These are phyloP conservation scores for Montipora capitata DNA, from an alignment of 92 coral and sea anemone species.

Conservation along the genomic window DNA sequence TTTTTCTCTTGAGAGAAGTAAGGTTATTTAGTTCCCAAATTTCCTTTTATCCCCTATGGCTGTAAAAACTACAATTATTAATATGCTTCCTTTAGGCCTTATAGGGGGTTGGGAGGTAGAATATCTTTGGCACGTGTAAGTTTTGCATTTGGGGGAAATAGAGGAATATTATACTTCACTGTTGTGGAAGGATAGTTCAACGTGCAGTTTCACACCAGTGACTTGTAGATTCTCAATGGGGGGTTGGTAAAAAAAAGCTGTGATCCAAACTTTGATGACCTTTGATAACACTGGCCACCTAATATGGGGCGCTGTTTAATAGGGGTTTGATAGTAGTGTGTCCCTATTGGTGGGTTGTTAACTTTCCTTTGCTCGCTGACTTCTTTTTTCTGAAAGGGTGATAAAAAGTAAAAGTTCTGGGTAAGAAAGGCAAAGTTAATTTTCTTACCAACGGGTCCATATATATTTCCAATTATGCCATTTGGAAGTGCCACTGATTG, in stretches of 20 bases:
- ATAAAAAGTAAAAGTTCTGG: not conserved
- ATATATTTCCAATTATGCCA: not conserved
- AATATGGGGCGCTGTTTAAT: not conserved
- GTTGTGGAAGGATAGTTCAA: not conserved
- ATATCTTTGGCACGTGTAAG: no score
- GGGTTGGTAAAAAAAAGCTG: not conserved
- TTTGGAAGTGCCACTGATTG: not conserved
- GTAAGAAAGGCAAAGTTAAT: not conserved
- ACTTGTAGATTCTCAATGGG: not conserved
- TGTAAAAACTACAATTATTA: not conserved
- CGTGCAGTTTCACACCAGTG: not conserved
- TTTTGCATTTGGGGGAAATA: no score
- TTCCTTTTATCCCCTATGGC: not conserved
- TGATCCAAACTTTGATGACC: not conserved
- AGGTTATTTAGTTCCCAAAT: slow-evolving; percentile 3
- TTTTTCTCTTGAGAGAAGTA: not conserved
- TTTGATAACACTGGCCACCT: slow-evolving; percentile 1
- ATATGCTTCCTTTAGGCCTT: not conserved
- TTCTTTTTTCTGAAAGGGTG: not conserved
- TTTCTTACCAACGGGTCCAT: not conserved
- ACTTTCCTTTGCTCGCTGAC: no score
- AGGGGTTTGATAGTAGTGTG: no score
- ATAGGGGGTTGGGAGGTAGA: no score
- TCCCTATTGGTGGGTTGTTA: no score
- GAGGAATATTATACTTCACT: no score